Evolutionary conservation across 1,140 invertebrate species (phyloP).

Genomic region (Calephelis virginiensis): DNA sequence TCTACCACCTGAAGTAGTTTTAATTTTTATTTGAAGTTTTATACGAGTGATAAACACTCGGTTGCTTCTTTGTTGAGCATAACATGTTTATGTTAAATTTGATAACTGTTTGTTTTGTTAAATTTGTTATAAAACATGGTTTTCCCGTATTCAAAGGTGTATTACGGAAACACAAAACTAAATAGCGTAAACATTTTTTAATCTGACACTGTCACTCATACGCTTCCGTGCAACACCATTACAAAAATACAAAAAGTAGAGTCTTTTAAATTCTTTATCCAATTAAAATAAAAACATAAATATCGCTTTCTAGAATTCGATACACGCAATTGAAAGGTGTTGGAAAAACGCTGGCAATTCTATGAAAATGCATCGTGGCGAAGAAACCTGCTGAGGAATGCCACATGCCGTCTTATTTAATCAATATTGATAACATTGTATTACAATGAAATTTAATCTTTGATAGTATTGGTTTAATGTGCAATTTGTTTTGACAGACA

Average conservation of each 20-base stretch:
- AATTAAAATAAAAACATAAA: constrained; percentile 62
- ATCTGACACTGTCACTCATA: constrained; percentile 27
- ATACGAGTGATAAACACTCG: too few species aligned
- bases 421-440: constrained; percentile 46
- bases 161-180: constrained; percentile 17
- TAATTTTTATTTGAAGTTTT: too few species aligned
- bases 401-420: constrained; percentile 56
- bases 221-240: constrained; percentile 30
- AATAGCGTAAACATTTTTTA: constrained; percentile 25
- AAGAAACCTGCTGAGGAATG: constrained; percentile 71
- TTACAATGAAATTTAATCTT: constrained; percentile 62
- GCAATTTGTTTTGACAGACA: constrained; percentile 53
- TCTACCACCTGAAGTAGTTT: too few species aligned
- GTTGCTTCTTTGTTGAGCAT: too few species aligned
- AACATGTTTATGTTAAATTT: too few species aligned
- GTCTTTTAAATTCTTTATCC: constrained; percentile 38
- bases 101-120: too few species aligned
- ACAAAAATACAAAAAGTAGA: constrained; percentile 10
- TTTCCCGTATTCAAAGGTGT: constrained; percentile 10
- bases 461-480: constrained; percentile 54
- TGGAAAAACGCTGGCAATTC: constrained; percentile 73
- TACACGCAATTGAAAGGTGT: constrained; percentile 73
- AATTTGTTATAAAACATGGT: too few species aligned
- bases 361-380: constrained; percentile 69
- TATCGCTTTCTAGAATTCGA: constrained; percentile 75